Base-by-base conservation (phyloP, 2,888 invertebrate genomes). In the Volucella inanis region DNA sequence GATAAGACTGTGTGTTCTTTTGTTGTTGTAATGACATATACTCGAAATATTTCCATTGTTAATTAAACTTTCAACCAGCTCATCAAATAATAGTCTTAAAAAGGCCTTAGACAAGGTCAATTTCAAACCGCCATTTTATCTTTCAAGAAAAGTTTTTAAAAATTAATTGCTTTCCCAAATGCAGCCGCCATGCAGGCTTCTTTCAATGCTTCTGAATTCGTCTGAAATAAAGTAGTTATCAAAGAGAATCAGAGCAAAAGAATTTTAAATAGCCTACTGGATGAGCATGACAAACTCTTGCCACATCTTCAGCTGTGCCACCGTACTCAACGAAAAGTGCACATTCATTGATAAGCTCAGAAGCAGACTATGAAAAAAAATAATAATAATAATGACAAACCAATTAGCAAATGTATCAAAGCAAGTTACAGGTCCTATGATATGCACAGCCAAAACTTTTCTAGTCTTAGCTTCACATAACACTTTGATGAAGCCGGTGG, bases 301-400 rank as follows among this genome's bases (percentile, higher is more conserved):
- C 99, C 87, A 99, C 95, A 92, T 99, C 99, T 93, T 99, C 99
- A 86, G 98, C 97, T 0, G 99, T 97, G 31, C 99, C 99, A 88
- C 99, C 99, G 92, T 99, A 99, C 92, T 99, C 99, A 95, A 99
- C 97, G 22, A 99, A 99, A 88, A 99, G 93, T 22, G 98, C 98
- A 59, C 99, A 98, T 93, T 99, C 99, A 92, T 99, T 99, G 89
- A 99, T 98, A 89, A 99, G 93, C 93, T 99, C 99, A 77, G 99
- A 99, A 88, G 98, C 99, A 88, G 94, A 95, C 96, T 97, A 83
- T 43, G 88, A 87, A 52, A 8, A 18, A 54, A 31, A 50, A 79
- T 18, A 38, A 43, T 47, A 41, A 41, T 10, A 52, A 8, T 52
- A 49, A 43, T 8, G 1, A 18, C 14, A 54, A 43, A 18, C 22